Percentiles rank a stretch among this genome's conserved stretches.
Evolutionary conservation across 92 coral and sea anemone species (phyloP).

Genomic region (Heliopora coerulea): DNA sequence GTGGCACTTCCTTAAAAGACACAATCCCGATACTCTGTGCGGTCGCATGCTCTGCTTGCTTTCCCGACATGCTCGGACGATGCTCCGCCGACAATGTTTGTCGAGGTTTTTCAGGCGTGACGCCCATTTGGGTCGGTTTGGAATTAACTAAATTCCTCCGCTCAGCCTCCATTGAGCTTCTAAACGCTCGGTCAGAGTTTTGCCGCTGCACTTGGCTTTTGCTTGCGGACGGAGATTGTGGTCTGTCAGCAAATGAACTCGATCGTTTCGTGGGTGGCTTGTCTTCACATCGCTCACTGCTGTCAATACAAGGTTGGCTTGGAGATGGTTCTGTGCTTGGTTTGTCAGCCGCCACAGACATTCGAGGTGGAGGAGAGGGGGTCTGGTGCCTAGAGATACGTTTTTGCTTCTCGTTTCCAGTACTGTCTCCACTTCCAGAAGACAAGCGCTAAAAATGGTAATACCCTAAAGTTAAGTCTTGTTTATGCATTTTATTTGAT

Average conservation of each 20-base stretch:
- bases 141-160: conserved; percentile 2
- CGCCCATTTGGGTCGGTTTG: neutral
- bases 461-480: neutral
- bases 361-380: conserved; percentile 38
- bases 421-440: conserved; percentile 19
- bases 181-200: conserved; percentile 26
- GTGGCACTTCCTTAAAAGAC: conserved; percentile 22
- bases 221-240: conserved; percentile 3
- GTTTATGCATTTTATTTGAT: neutral
- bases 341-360: conserved; percentile 8
- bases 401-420: neutral
- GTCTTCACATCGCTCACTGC: neutral
- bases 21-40: conserved; percentile 31
- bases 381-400: conserved; percentile 18
- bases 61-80: neutral
- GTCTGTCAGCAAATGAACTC: conserved; percentile 31
- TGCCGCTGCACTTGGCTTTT: conserved; percentile 24
- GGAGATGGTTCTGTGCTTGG: conserved; percentile 50
- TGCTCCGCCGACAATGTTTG: conserved; percentile 5
- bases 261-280: conserved; percentile 25
- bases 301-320: neutral
- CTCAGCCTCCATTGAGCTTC: conserved; percentile 21
- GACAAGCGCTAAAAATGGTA: conserved; percentile 9
- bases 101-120: conserved; percentile 1
- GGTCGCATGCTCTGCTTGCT: neutral